Base-by-base conservation (phyloP, 2,797 vertebrate species). In the Labeo calbasu region DNA sequence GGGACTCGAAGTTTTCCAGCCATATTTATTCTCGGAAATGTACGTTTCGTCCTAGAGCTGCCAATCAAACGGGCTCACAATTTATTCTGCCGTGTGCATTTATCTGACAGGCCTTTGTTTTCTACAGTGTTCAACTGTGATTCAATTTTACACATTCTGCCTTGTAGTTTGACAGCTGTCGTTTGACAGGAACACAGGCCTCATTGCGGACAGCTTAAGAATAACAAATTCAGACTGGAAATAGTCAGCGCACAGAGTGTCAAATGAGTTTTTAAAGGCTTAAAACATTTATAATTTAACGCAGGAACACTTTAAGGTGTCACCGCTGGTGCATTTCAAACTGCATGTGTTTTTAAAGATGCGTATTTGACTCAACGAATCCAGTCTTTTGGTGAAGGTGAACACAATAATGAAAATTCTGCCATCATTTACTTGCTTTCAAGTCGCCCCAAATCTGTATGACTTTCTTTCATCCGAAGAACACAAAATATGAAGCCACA, bases 41-140 rank as follows among this genome's bases (percentile, higher is more conserved):
- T 83, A 88, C 53, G 72, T 83, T 90, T 70, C 65, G 71, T 84
- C 87, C 83, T 83, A 82, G 82, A 86, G 76, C 85, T 88, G 89
- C 79, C 88, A 83, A 86, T 90, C 88, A 88, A 87, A 87, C 4
- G 1, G 65, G 81, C 89, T 83, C 51, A 85, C 87, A 85, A 87
- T 86, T 89, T 87, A 88, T 88, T 87, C 83, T 86, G 85, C 83
- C 69, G 23, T 43, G 53, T 81, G 85, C 85, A 86, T 87, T 88
- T 88, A 89, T 87, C 89, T 88, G 89, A 89, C 89, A 88, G 85
- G 81, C 82, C 80, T 90, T 90, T 90, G 87, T 87, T 90, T 90
- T 89, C 79, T 40, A 84, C 85, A 66, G 72, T 86, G 85, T 84
- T 90, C 85, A 59, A 87, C 81, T 86, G 86, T 88, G 86, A 88